A percentile compares a stretch with the other conserved stretches of the same genome.
Conservation (phyloP, 2,797 vertebrate species). For the Oryzias dopingdopingensis region DNA sequence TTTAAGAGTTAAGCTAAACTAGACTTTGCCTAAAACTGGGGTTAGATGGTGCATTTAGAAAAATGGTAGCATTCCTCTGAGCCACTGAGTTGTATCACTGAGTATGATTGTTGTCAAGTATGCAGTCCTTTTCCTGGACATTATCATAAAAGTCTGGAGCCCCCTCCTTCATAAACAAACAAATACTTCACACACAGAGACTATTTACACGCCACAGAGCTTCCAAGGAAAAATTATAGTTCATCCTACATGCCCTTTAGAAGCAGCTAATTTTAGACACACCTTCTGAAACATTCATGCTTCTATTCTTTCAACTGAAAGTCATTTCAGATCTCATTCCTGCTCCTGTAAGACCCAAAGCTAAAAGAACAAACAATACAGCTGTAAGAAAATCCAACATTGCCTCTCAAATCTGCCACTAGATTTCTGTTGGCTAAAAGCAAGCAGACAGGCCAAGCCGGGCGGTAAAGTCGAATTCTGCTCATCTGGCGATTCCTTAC, state of each 20-base stretch:
- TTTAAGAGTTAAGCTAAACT: constrained; percentile 16
- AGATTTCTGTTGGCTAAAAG: no score
- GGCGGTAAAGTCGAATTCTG: no score
- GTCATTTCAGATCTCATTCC: background rate
- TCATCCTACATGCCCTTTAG: no score
- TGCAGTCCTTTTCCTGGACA: constrained; percentile 67
- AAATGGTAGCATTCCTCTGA: constrained; percentile 59
- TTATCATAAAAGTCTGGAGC: constrained; percentile 37
- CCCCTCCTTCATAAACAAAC: constrained; percentile 20
- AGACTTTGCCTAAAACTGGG: constrained; percentile 27
- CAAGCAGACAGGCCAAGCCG: no score
- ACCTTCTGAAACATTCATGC: no score
- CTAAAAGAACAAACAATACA: background rate
- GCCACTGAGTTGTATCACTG: constrained; percentile 44
- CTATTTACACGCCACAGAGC: background rate
- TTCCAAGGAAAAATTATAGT: no score
- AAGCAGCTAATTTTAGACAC: no score
- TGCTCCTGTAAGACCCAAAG: background rate
- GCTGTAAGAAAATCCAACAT: constrained; percentile 31
- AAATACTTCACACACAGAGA: constrained; percentile 13
- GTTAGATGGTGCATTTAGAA: constrained; percentile 59
- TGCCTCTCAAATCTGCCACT: constrained; percentile 20
- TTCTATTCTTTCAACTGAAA: background rate
- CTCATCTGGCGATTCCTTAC: no score
- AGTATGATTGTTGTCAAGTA: constrained; percentile 68